Percentiles rank a stretch among this genome's conserved stretches.
phyloP scores from a whole-genome alignment of 2,888 invertebrate genomes.

The Drosophila lutescens region DNA sequence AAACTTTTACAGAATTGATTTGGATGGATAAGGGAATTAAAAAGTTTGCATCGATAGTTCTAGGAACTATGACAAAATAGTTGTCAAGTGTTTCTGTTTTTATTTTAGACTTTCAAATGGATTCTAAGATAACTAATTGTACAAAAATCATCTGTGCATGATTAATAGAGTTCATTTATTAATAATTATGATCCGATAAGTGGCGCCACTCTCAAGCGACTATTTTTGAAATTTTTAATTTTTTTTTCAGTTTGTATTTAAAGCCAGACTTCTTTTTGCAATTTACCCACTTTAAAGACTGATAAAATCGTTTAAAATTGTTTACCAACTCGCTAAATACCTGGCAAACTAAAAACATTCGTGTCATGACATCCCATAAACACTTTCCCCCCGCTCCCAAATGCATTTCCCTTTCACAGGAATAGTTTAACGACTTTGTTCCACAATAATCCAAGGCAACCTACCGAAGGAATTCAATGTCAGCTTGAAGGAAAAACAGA shows the following conservation, averaged over 20 bases:
- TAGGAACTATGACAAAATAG: constrained; percentile 5
- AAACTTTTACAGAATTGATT: constrained; percentile 34
- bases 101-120: too few species aligned
- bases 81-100: background rate
- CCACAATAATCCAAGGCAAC: constrained; percentile 27
- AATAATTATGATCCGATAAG: too few species aligned
- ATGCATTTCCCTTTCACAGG: constrained; percentile 29
- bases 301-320: constrained; percentile 16
- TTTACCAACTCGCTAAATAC: constrained; percentile 16
- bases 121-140: background rate
- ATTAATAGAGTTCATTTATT: too few species aligned
- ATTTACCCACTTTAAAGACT: constrained; percentile 15
- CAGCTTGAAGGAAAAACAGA: background rate
- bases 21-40: constrained; percentile 32
- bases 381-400: constrained; percentile 19
- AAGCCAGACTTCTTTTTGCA: background rate
- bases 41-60: constrained; percentile 35
- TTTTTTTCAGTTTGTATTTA: too few species aligned
- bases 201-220: too few species aligned
- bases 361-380: constrained; percentile 12
- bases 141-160: too few species aligned
- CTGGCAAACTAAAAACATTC: constrained; percentile 3
- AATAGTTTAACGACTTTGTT: constrained; percentile 27
- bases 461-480: constrained; percentile 49
- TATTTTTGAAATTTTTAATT: too few species aligned